These are phyloP conservation scores for Fopius arisanus DNA, from an alignment of 1,140 invertebrate species.

Conservation along the genomic window DNA sequence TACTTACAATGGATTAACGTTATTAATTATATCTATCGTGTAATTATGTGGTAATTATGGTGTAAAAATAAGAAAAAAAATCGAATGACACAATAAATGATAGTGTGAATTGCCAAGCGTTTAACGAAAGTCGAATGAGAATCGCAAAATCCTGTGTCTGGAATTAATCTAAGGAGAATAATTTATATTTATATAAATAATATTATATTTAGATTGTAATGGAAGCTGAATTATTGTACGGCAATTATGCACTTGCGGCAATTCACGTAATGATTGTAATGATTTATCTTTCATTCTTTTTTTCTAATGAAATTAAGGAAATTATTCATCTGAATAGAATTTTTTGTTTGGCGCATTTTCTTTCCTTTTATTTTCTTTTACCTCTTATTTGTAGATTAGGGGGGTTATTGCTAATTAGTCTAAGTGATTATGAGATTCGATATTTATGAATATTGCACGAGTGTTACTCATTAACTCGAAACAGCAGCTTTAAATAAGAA, in stretches of 20 bases:
- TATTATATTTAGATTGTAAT: slow-evolving; percentile 5
- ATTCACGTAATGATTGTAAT: not conserved
- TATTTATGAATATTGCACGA: not conserved
- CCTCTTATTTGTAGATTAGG: not conserved
- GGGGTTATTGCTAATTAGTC: not conserved
- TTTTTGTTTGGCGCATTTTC: not conserved
- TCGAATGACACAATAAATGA: not conserved
- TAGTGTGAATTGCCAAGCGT: slow-evolving; percentile 5
- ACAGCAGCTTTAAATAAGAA: no score
- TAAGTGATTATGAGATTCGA: not conserved
- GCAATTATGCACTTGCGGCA: slow-evolving; percentile 6
- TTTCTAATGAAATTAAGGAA: not conserved
- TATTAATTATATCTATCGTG: not conserved
- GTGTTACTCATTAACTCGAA: not conserved
- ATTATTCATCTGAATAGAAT: not conserved
- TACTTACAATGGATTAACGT: not conserved
- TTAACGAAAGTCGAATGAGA: not conserved
- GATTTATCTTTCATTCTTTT: not conserved
- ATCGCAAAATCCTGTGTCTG: not conserved
- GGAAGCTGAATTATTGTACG: slow-evolving; percentile 1
- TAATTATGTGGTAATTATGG: not conserved
- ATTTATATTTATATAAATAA: slow-evolving; percentile 8
- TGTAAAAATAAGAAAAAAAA: not conserved
- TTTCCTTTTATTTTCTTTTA: not conserved
- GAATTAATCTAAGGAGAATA: not conserved